Conservation (phyloP, 2,888 invertebrate genomes). For the Agrotis segetum region DNA sequence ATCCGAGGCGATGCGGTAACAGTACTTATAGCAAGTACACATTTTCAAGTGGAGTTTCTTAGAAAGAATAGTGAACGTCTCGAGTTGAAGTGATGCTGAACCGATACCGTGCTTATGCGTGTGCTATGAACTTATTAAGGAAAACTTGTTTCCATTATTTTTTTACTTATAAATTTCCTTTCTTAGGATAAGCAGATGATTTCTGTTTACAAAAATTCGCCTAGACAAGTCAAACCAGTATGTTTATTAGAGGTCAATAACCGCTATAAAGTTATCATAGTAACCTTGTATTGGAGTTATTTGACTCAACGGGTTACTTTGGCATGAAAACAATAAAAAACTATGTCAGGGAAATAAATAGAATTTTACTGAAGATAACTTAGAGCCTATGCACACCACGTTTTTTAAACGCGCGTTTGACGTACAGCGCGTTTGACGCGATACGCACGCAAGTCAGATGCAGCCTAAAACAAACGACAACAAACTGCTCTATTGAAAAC, state of each 20-base stretch:
- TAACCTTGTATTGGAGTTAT: neutral
- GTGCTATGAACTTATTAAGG: neutral
- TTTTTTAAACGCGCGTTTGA: no score
- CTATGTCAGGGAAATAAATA: no score
- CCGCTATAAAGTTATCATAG: neutral
- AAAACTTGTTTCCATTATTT: neutral
- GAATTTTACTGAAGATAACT: no score
- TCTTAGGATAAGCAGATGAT: neutral
- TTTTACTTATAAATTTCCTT: neutral
- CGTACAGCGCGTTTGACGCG: no score
- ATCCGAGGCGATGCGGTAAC: neutral
- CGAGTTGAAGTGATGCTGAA: neutral
- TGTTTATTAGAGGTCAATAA: slow-evolving; percentile 4
- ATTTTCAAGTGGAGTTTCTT: slow-evolving; percentile 1
- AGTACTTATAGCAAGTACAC: neutral
- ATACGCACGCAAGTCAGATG: no score
- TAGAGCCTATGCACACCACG: no score
- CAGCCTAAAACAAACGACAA: no score
- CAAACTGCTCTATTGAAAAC: no score
- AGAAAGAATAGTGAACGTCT: slow-evolving; percentile 2
- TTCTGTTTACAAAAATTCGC: neutral
- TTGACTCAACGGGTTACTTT: neutral
- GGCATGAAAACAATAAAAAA: neutral
- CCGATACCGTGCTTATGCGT: neutral
- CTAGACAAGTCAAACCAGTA: slow-evolving; percentile 11